Base-by-base conservation (phyloP, 2,888 invertebrate genomes). In the Cotesia congregata region DNA sequence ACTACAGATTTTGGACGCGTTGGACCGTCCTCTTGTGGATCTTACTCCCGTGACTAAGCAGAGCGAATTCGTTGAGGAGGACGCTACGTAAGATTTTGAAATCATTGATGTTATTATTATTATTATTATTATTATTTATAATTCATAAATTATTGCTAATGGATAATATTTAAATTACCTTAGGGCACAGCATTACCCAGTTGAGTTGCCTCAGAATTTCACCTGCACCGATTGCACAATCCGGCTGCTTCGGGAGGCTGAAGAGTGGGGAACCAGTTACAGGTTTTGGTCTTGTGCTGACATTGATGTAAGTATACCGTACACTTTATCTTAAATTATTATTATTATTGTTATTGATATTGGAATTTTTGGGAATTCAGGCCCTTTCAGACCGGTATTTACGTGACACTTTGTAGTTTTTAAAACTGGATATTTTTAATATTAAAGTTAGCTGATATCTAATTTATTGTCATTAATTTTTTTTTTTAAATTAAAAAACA, bases 271-370 rank as follows among this genome's bases (percentile, higher is more conserved):
- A 0, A 90, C 92, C 75, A 93, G 91, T 84, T 98, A 98, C 90
- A 91, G 94, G 80, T 98, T 98, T 91, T 98, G 97, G 97, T 97
- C 97, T 0, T 98, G 98, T 87, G 95, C 98, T 1, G 98, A 98
- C 90, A 95, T 98, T 74, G 96, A 97, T 86, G 95, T 98, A 78
- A 88, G 88, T 85, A 60, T 85, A 60, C 12, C 12, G 61, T 61
- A 72, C n/a, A 17, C 30, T 20, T 1, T 50, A 7, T 50, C 39
- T 6, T 30, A 38, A 41, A 6, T 17, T 20, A 50, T 50, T 50
- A 50, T 50, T 50, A 41, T 6, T 41, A 40, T 38, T 39, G 3
- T 5, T 50, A 15, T 40, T 59, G 20, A 59, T 59, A 70, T 12
- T 41, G 41, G 41, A 30, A 30, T 30, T 30, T 30, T 30, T 30